phyloP scores from a whole-genome alignment of 2,888 invertebrate genomes.

The Agrotis segetum region DNA sequence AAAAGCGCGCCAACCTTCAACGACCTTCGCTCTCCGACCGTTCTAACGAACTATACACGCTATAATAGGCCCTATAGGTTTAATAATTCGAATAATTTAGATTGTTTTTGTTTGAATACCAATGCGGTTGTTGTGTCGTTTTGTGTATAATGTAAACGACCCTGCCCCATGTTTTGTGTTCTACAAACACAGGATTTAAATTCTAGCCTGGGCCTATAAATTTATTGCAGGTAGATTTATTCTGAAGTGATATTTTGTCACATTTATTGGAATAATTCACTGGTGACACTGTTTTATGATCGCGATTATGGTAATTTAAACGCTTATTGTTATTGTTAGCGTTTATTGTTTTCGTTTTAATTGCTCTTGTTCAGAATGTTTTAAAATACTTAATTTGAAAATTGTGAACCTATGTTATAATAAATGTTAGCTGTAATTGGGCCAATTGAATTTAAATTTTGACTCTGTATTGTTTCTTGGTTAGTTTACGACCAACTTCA shows the following conservation, averaged over 20 bases:
- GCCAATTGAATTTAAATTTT: constrained; percentile 22
- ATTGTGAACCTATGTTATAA: constrained; percentile 10
- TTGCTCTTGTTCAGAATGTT: constrained; percentile 35
- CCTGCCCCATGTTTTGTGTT: constrained; percentile 80
- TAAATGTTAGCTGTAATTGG: constrained; percentile 17
- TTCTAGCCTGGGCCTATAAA: constrained; percentile 84
- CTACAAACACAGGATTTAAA: constrained; percentile 82
- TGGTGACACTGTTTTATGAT: constrained; percentile 70
- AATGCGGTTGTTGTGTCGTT: constrained; percentile 58
- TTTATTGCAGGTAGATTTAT: constrained; percentile 81
- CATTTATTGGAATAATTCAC: constrained; percentile 76
- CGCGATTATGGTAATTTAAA: constrained; percentile 63
- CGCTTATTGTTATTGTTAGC: constrained; percentile 57
- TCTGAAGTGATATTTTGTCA: constrained; percentile 84
- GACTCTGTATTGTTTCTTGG: constrained; percentile 18
- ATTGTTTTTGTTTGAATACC: constrained; percentile 59
- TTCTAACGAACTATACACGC: constrained; percentile 74
- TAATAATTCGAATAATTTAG: constrained; percentile 49
- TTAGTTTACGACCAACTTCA: background rate
- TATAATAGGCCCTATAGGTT: constrained; percentile 63
- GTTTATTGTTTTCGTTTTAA: constrained; percentile 51
- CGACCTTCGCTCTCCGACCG: constrained; percentile 91
- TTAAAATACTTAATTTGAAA: constrained; percentile 32
- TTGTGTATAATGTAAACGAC: constrained; percentile 66
- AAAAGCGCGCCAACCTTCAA: constrained; percentile 91